Evolutionary conservation across 2,888 invertebrate species (phyloP), one percentile per base, ranked within the genome.

Genomic region (Ceramica pisi): DNA sequence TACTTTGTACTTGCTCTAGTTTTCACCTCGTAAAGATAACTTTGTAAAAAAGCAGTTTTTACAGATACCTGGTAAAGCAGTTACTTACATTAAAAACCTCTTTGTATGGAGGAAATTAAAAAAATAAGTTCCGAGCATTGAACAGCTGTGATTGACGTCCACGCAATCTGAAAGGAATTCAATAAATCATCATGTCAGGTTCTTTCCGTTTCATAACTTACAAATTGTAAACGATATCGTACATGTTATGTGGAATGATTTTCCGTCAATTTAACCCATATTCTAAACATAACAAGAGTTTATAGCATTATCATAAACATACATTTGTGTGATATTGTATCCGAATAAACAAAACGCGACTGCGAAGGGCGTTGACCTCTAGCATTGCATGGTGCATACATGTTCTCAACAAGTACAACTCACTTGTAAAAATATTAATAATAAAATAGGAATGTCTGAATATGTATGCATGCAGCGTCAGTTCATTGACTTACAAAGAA

Each of bases 301-400:
- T 35, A 53, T 31, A 50, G 61, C 74, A 57, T 67, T 74, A 67
- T 81, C 82, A 71, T 67, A 44, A 67, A 59, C 26, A 46, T 26
- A 12, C 72, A 75, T 67, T 80, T 70, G 75, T 75, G 69, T 84
- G 82, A 85, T 70, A 85, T 64, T 81, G 74, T 85, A 82, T 83
- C 82, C 85, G 81, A 88, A 86, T 88, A 84, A 87, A 87, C 83
- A 85, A 84, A 86, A 85, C 83, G 65, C 73, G 73, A 65, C 66
- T 56, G 61, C 60, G 21, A 57, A 85, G 89, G 85, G 76, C 91
- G 82, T 78, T 87, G 91, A 90, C 89, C 89, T 82, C 78, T 71
- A 76, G 82, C 85, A 74, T 80, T 80, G 76, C 81, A 83, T 70
- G 65, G 68, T 73, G 74, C 79, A 82, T 31, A 26, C 73, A 78